Evolutionary conservation across 1,140 invertebrate species (phyloP).

Genomic region (Wasmannia auropunctata): DNA sequence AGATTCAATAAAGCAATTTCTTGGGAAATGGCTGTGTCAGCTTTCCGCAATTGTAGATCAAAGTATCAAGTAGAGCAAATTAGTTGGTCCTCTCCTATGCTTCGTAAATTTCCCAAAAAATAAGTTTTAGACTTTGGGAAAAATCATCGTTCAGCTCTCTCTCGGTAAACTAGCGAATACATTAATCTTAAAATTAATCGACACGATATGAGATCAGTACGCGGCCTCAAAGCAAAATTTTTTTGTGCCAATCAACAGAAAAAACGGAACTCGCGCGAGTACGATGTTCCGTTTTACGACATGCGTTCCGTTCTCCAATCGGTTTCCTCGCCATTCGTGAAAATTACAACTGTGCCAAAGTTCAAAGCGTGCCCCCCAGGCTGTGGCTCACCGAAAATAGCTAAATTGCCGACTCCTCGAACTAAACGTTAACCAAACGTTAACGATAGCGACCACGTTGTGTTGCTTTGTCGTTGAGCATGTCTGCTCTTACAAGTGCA

Average conservation of each 20-base stretch:
- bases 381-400: slow-evolving; percentile 76
- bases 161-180: not conserved
- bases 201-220: not conserved
- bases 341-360: slow-evolving; percentile 78
- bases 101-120: not conserved
- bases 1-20: not conserved
- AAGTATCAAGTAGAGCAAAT: not conserved
- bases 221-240: not conserved
- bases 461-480: slow-evolving; percentile 23
- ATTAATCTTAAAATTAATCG: not conserved
- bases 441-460: not conserved
- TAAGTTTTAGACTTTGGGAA: not conserved
- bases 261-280: slow-evolving; percentile 13
- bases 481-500: not conserved
- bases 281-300: slow-evolving; percentile 69
- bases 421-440: slow-evolving; percentile 1
- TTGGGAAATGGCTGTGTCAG: not conserved
- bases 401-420: slow-evolving; percentile 69
- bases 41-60: not conserved
- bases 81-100: not conserved
- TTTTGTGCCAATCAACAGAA: not conserved
- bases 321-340: slow-evolving; percentile 66
- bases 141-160: not conserved
- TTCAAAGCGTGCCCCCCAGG: slow-evolving; percentile 78
- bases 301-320: slow-evolving; percentile 61